These are phyloP conservation scores for Rotaria sp. DNA, from an alignment of 2,888 invertebrate genomes.

Conservation along the genomic window DNA sequence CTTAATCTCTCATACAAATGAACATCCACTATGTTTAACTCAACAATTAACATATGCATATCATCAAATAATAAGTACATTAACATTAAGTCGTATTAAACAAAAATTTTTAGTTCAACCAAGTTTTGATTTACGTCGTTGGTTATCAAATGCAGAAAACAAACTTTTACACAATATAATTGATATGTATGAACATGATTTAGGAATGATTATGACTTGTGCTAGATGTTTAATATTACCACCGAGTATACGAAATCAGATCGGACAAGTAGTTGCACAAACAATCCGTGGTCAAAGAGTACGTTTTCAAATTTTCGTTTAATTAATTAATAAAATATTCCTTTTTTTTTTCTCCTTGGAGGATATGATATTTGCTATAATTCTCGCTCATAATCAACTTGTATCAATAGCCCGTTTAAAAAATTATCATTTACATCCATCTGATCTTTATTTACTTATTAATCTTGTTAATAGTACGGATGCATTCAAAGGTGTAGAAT, in stretches of 20 bases:
- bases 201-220: conserved; percentile 68
- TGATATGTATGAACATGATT: conserved; percentile 75
- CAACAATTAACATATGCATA: conserved; percentile 73
- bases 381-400: conserved; percentile 78
- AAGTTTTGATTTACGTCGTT: conserved; percentile 82
- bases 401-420: conserved; percentile 89
- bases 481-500: conserved; percentile 86
- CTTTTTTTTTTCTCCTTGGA: neutral
- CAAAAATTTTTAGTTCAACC: conserved; percentile 83
- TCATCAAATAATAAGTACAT: conserved; percentile 77
- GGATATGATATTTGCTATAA: conserved; percentile 68
- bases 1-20: conserved; percentile 62
- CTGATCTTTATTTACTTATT: conserved; percentile 82
- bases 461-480: conserved; percentile 89
- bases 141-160: conserved; percentile 83
- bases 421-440: conserved; percentile 83
- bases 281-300: conserved; percentile 41
- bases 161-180: conserved; percentile 75
- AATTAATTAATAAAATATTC: too few species aligned
- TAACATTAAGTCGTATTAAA: conserved; percentile 76
- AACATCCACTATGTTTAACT: conserved; percentile 74
- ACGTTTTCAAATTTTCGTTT: neutral
- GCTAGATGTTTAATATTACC: conserved; percentile 73
- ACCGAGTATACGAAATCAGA: conserved; percentile 70
- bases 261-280: conserved; percentile 76